Evolutionary conservation across 2,888 invertebrate species (phyloP).

Genomic region (Polyploca ridens): DNA sequence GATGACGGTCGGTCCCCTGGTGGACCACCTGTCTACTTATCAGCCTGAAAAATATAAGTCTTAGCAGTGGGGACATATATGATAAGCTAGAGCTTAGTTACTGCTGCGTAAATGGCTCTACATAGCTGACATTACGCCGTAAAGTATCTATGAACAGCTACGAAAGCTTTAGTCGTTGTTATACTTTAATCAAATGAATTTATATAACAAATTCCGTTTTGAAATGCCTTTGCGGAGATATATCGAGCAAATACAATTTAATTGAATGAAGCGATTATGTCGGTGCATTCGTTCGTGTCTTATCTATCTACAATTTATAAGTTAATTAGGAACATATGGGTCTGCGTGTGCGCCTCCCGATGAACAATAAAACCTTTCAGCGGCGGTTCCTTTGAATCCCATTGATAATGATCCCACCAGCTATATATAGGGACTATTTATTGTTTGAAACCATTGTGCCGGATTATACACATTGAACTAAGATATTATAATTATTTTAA

Average conservation of each 20-base stretch:
- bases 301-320: constrained; percentile 53
- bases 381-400: constrained; percentile 68
- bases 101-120: too few relatives aligned
- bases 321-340: constrained; percentile 72
- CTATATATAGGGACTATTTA: constrained; percentile 48
- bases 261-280: constrained; percentile 42
- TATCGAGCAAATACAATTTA: constrained; percentile 1
- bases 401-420: constrained; percentile 47
- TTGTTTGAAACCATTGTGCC: constrained; percentile 40
- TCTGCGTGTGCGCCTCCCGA: constrained; percentile 55
- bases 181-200: too few relatives aligned
- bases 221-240: neutral
- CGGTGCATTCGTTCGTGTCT: constrained; percentile 40
- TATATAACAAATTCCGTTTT: neutral
- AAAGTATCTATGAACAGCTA: too few relatives aligned
- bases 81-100: too few relatives aligned
- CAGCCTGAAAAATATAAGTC: too few relatives aligned
- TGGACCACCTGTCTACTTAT: too few relatives aligned
- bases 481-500: neutral
- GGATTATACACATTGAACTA: constrained; percentile 15
- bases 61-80: too few relatives aligned
- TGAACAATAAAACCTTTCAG: constrained; percentile 72
- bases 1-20: too few relatives aligned
- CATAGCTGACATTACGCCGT: too few relatives aligned
- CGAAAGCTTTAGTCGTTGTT: too few relatives aligned